Base-by-base conservation (phyloP, 2,888 invertebrate genomes). In the Acronicta aceris region DNA sequence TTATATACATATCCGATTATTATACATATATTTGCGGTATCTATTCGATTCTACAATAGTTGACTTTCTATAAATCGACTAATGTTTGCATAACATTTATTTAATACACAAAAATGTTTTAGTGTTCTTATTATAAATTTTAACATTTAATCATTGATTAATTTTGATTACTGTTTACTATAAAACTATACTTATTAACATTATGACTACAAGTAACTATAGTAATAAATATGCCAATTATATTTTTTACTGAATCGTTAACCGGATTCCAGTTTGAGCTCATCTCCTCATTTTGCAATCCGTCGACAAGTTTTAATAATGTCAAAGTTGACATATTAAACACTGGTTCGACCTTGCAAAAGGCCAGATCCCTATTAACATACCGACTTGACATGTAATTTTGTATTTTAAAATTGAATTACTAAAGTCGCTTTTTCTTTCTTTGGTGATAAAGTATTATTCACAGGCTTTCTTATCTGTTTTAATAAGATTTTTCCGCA, bases 301-400 rank as follows among this genome's bases (percentile, higher is more conserved):
- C 47, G 57, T 57, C 68, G 66, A 82, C 85, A 66, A 65, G 82
- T 84, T 87, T 78, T 68, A n/a, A 65, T 78, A 90, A 90, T 90
- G 89, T 88, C 89, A 90, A 83, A 90, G 89, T 86, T 90, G 85
- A 87, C 81, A 81, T 79, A 74, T 81, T 52, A 43, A 76, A 65
- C 68, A 78, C 64, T 71, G 59, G 55, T 66, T 41, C 74, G 82
- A 81, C 89, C 90, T 91, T 89, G 89, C 48, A 68, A 82, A 85
- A 85, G 81, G 80, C 76, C 72, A 75, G 67, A 71, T 70, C 42
- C 57, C 57, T 59, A 71, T 62, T 80, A 76, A 42, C 69, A 81
- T 80, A 73, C 38, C 48, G 47, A 61, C 63, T 63, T 64, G 69
- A 67, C 63, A 72, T 68, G 77, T 57, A 46, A 73, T 61, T 74